phyloP scores from a whole-genome alignment of 2,888 invertebrate species.

The Cryptosula pallasiana region DNA sequence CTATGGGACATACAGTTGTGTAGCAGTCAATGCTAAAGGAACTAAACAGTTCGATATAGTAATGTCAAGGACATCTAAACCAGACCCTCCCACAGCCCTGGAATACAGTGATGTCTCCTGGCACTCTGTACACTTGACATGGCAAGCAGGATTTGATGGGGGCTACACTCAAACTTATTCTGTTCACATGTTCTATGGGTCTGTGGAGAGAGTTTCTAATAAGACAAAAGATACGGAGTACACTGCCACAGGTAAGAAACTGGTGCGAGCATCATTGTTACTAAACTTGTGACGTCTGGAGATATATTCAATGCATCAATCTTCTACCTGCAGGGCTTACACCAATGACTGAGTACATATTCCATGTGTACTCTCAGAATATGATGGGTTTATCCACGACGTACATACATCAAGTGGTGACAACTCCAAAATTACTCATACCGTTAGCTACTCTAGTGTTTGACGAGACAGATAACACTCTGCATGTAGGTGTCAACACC shows the following conservation, averaged over 20 bases:
- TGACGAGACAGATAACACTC: background rate
- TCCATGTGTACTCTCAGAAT: background rate
- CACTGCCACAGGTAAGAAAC: background rate
- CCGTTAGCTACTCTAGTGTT: background rate
- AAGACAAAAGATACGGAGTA: background rate
- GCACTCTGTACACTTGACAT: background rate
- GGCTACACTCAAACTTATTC: background rate
- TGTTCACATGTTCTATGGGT: background rate
- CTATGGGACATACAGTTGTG: conserved; percentile 3
- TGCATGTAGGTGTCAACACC: background rate
- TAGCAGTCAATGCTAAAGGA: background rate
- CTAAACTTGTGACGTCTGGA: no score
- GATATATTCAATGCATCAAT: no score
- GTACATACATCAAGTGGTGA: background rate
- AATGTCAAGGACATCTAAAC: background rate
- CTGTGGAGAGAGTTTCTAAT: background rate
- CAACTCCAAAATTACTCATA: background rate
- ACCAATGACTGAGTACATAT: background rate
- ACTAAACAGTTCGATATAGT: background rate
- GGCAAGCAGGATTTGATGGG: conserved; percentile 4
- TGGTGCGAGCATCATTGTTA: background rate
- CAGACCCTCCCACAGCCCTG: background rate
- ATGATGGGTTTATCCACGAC: background rate
- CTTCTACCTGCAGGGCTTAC: background rate
- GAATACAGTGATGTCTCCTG: background rate